Evolutionary conservation across 2,888 invertebrate genomes (phyloP).

Genomic region (Agrotis exclamationis): DNA sequence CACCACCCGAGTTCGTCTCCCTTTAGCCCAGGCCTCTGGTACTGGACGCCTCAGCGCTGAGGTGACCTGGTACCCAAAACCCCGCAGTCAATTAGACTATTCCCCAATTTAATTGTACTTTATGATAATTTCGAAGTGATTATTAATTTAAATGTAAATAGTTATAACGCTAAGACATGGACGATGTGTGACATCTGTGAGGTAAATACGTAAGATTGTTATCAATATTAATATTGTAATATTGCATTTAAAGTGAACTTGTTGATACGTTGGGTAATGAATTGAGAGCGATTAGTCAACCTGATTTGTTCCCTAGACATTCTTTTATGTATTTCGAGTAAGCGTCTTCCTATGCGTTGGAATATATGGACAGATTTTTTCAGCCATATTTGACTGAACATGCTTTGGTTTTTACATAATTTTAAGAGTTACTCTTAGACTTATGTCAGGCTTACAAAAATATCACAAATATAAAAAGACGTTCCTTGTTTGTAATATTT

Average conservation of each 20-base stretch:
- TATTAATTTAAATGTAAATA: conserved; percentile 84
- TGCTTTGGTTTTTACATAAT: conserved; percentile 14
- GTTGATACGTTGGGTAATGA: conserved; percentile 83
- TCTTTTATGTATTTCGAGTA: conserved; percentile 84
- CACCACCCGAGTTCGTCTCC: conserved; percentile 90
- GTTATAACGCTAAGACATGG: conserved; percentile 77
- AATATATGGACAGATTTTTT: conserved; percentile 63
- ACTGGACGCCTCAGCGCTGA: conserved; percentile 86
- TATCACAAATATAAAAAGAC: background rate
- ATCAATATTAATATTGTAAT: conserved; percentile 85
- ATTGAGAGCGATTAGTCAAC: conserved; percentile 73
- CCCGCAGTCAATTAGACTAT: conserved; percentile 89
- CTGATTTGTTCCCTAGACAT: conserved; percentile 82
- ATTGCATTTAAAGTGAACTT: conserved; percentile 82
- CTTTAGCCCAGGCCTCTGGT: conserved; percentile 89
- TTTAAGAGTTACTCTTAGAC: background rate
- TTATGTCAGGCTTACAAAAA: conserved; percentile 16
- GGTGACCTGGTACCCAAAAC: conserved; percentile 88
- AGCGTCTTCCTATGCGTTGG: conserved; percentile 82
- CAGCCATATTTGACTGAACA: conserved; percentile 56
- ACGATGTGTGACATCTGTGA: conserved; percentile 88
- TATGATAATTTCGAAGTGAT: conserved; percentile 82
- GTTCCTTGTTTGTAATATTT: too few relatives aligned
- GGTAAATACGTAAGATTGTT: conserved; percentile 88
- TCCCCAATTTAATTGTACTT: conserved; percentile 84